Conservation (phyloP, 2,797 vertebrate genomes). For the Malurus leucopterus region DNA sequence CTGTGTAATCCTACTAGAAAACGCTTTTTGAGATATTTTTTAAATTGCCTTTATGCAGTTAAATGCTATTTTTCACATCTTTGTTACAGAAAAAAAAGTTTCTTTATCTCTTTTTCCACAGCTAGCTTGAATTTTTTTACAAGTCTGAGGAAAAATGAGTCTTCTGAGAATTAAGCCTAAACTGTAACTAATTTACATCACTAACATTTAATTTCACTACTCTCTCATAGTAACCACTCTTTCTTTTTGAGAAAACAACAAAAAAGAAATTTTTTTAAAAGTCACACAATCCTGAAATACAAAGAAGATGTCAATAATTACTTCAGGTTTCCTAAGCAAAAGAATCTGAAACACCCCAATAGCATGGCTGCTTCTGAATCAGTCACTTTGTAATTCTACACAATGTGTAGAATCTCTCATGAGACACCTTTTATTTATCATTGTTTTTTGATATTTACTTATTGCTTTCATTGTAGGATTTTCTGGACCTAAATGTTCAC, state of each 20-base stretch:
- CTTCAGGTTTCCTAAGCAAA: not conserved
- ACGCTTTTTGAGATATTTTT: not conserved
- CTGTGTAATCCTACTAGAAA: not conserved
- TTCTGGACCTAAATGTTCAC: not conserved
- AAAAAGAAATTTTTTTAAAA: fast-evolving
- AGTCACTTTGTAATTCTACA: not conserved
- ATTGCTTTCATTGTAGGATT: not conserved
- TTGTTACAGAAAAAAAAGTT: not conserved
- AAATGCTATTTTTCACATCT: not conserved
- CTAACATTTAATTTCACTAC: not conserved
- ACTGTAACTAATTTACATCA: not conserved
- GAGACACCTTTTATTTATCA: not conserved
- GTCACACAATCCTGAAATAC: not conserved
- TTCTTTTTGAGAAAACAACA: not conserved
- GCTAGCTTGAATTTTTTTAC: not conserved
- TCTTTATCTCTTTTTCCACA: not conserved
- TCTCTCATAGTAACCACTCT: not conserved
- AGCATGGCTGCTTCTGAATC: not conserved
- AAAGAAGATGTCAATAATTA: not conserved
- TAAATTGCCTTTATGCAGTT: not conserved
- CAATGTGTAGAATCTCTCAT: not conserved
- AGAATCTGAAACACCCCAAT: not conserved
- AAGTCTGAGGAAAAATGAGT: not conserved
- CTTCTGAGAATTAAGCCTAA: not conserved
- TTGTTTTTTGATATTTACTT: not conserved